Evolutionary conservation across 2,888 invertebrate species (phyloP).

Genomic region (Macroteleia sp.): DNA sequence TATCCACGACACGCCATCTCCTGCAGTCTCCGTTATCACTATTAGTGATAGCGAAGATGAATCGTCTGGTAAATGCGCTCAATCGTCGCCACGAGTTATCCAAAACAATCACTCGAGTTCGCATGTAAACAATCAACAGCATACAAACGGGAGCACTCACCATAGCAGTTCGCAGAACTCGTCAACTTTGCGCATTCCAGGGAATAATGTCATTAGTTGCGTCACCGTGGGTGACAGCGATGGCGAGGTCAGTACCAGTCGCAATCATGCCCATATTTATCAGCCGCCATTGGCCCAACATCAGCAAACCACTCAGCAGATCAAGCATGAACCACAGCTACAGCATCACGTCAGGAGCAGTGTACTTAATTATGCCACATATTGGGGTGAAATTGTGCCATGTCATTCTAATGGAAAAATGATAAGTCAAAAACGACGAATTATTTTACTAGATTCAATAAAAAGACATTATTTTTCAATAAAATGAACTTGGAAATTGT

Average conservation of each 20-base stretch:
- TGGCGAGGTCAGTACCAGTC: constrained; percentile 87
- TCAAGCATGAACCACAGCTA: constrained; percentile 86
- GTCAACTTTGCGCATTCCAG: too few relatives aligned
- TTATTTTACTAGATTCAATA: too few relatives aligned
- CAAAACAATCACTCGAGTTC: constrained; percentile 74
- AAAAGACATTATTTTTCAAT: too few relatives aligned
- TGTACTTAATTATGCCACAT: too few relatives aligned
- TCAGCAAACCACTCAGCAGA: constrained; percentile 81
- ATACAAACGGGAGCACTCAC: too few relatives aligned
- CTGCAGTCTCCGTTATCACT: constrained; percentile 97
- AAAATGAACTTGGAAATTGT: too few relatives aligned
- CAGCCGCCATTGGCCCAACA: constrained; percentile 78
- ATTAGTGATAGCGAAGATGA: constrained; percentile 98
- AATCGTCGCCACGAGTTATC: constrained; percentile 78
- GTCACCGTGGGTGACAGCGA: constrained; percentile 91
- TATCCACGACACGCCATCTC: constrained; percentile 97
- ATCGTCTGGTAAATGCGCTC: constrained; percentile 84
- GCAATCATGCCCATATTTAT: constrained; percentile 82
- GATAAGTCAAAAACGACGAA: too few relatives aligned
- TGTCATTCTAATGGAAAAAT: too few relatives aligned
- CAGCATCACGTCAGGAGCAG: constrained; percentile 82
- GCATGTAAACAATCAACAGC: constrained; percentile 74
- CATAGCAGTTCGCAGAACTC: too few relatives aligned
- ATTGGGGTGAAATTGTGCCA: too few relatives aligned
- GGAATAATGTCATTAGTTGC: too few relatives aligned